Evolutionary conservation across 2,888 invertebrate species (phyloP), one percentile per base, ranked within the genome.

Genomic region (Brachylomia viminalis): DNA sequence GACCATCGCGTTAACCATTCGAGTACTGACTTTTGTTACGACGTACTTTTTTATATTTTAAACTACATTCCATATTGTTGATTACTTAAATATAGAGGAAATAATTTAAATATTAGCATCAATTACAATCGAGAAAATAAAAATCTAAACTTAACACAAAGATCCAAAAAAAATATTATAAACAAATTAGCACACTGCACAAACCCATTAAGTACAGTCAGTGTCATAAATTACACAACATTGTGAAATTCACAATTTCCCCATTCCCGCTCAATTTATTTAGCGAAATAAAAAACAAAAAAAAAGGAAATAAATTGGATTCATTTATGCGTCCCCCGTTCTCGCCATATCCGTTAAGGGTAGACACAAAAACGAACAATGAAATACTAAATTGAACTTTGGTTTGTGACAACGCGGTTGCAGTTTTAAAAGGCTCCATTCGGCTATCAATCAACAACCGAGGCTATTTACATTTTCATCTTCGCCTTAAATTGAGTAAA

Each of bases 341-440:
- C 72, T 72, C 79, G 68, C 80, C 88, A 90, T 90, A 91, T 91
- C 90, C 89, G 93, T 91, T 91, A 92, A 92, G 91, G 91, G 91
- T 90, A 92, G 92, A 93, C 91, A 91, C 91, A 94, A 94, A 95
- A 94, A 94, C 92, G 92, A 94, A 93, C 92, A 92, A 91, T 91
- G 89, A 90, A 92, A 91, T 87, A 89, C 91, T 85, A 94, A 95
- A 95, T 95, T 95, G 95, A 95, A 95, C 94, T 93, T 90, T 91
- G 93, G 91, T 90, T 92, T 91, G 92, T 91, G 94, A 93, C 93
- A 92, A 91, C 86, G 89, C 86, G 91, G 91, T 90, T 89, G 90
- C 87, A 89, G 90, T 83, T 87, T 80, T 90, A 88, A 91, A 91
- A 90, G 91, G 91, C 90, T 92, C 91, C 90, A 90, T 93, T 92